Conservation (phyloP, 1,140 invertebrate species). For the Penaeus japonicus region DNA sequence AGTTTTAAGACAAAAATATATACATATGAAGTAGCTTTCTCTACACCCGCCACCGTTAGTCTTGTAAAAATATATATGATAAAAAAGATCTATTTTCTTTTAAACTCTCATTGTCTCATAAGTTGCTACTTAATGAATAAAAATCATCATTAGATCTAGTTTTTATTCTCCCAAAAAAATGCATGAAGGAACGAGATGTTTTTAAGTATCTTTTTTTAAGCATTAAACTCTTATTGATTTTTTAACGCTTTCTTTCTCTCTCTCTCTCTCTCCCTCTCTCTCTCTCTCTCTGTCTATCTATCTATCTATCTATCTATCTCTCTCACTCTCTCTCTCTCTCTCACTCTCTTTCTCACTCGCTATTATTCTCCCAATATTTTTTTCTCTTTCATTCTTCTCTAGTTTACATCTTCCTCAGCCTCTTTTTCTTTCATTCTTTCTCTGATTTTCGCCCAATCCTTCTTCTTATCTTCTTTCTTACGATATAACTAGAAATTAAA, state of each 20-base stretch:
- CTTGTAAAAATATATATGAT: constrained; percentile 43
- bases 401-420: background rate
- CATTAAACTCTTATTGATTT: background rate
- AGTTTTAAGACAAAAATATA: constrained; percentile 32
- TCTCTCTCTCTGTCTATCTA: background rate
- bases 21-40: constrained; percentile 37
- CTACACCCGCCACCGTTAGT: constrained; percentile 36
- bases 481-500: too few species aligned
- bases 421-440: background rate
- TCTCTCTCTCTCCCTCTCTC: background rate
- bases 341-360: background rate
- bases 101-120: constrained; percentile 50
- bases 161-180: background rate
- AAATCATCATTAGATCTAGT: constrained; percentile 35
- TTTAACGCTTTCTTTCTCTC: background rate
- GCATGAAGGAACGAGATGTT: too few species aligned
- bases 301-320: constrained; percentile 34
- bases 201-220: background rate
- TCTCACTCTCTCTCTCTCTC: background rate
- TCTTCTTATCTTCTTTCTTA: too few species aligned
- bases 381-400: background rate
- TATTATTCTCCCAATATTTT: background rate
- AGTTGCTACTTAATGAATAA: constrained; percentile 49
- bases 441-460: background rate
- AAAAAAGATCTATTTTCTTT: constrained; percentile 48